A percentile compares a stretch with the other conserved stretches of the same genome.
These are phyloP conservation scores for Cichladusa arquata DNA, from an alignment of 2,113 vertebrate species.

Conservation along the genomic window DNA sequence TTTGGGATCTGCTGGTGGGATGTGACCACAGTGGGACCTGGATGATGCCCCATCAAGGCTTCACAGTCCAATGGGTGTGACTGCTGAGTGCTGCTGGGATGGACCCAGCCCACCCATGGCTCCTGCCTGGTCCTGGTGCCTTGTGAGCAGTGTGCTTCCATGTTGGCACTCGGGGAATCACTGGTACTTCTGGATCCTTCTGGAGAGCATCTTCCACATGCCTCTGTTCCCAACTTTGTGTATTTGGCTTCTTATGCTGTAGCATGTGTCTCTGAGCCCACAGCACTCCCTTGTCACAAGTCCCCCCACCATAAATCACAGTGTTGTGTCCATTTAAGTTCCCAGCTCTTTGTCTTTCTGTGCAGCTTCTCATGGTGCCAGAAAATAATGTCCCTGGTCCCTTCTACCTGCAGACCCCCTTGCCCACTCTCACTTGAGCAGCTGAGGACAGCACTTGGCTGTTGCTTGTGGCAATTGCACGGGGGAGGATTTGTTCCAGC, in stretches of 20 bases:
- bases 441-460: background rate
- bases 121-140: background rate
- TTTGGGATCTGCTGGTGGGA: background rate
- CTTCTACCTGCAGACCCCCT: background rate
- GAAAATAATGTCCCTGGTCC: background rate
- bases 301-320: background rate
- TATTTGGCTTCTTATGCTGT: background rate
- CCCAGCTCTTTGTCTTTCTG: background rate
- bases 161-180: accelerated
- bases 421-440: background rate
- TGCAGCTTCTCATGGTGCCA: background rate
- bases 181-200: background rate
- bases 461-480: background rate
- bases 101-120: background rate
- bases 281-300: background rate
- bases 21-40: background rate
- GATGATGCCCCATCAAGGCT: no score
- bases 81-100: background rate
- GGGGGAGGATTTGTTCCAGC: background rate
- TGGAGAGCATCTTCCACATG: background rate
- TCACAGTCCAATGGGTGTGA: background rate
- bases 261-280: background rate
- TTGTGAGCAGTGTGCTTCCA: accelerated
- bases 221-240: accelerated
- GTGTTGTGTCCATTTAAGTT: background rate